Conservation (phyloP, 2,113 vertebrate genomes). For the Gila orcuttii region DNA sequence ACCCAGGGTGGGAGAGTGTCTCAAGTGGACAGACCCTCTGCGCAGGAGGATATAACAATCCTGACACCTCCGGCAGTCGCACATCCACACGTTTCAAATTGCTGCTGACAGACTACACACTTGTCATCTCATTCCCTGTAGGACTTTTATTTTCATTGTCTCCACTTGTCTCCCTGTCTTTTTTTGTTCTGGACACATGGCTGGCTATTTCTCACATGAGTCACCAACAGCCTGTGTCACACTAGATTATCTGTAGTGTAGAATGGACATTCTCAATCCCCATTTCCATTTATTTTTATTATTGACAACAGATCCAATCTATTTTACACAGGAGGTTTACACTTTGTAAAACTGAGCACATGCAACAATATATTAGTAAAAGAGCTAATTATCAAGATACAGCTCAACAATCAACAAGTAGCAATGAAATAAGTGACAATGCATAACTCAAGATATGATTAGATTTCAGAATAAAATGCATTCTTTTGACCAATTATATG, state of each 20-base stretch:
- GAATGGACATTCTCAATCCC: background rate
- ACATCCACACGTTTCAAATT: slow-evolving; percentile 32
- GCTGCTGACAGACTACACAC: slow-evolving; percentile 61
- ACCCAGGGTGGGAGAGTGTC: slow-evolving; percentile 67
- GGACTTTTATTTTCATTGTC: slow-evolving; percentile 53
- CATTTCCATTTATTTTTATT: slow-evolving; percentile 19
- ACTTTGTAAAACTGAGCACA: background rate
- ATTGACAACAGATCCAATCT: background rate
- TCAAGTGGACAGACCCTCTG: slow-evolving; percentile 68
- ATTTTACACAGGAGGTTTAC: background rate
- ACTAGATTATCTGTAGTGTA: slow-evolving; percentile 49
- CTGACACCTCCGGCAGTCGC: slow-evolving; percentile 55
- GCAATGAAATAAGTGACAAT: background rate
- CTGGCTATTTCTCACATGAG: slow-evolving; percentile 44
- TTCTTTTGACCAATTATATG: background rate
- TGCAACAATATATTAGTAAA: background rate
- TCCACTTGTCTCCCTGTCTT: slow-evolving; percentile 16
- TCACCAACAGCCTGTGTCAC: slow-evolving; percentile 49
- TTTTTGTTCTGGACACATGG: slow-evolving; percentile 14
- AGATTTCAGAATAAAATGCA: background rate
- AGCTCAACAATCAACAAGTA: too few relatives aligned
- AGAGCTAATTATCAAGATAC: too few relatives aligned
- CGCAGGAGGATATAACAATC: background rate
- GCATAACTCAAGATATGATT: background rate
- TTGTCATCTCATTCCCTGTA: slow-evolving; percentile 68